Evolutionary conservation across 2,797 vertebrate species (phyloP).

Genomic region (Ctenosaura bakeri): DNA sequence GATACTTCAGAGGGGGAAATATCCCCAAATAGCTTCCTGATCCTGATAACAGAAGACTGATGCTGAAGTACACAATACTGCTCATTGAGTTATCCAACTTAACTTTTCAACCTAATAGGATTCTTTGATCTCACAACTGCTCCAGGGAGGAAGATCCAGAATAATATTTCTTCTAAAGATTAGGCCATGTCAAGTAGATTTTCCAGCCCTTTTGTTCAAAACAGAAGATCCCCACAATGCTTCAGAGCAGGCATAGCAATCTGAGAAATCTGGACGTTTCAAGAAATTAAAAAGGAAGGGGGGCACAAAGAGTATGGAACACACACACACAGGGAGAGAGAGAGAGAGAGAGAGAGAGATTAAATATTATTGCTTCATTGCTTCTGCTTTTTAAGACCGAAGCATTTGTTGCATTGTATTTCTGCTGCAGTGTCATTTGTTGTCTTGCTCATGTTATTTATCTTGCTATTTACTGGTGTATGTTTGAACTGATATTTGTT

Average conservation of each 20-base stretch:
- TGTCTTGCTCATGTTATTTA: not conserved
- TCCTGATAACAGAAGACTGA: not conserved
- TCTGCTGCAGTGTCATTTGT: not conserved
- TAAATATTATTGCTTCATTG: not conserved
- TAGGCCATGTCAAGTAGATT: constrained; percentile 7
- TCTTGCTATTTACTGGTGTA: not conserved
- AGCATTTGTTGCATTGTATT: not conserved
- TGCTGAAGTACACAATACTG: not conserved
- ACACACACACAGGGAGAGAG: too few relatives aligned
- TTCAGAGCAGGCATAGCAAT: not conserved
- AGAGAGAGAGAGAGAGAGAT: too few relatives aligned
- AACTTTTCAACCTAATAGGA: not conserved
- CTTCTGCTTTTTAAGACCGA: not conserved
- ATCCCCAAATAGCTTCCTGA: constrained; percentile 8
- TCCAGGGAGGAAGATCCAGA: not conserved
- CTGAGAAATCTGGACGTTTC: not conserved
- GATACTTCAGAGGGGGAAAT: not conserved
- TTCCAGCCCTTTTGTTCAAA: not conserved
- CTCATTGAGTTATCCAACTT: constrained; percentile 6
- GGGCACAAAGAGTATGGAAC: not conserved
- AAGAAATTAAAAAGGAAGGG: not conserved
- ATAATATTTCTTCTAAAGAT: constrained; percentile 22
- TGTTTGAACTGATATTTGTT: not conserved
- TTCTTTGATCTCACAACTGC: not conserved
- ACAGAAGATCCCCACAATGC: not conserved